Percentiles rank a stretch among this genome's conserved stretches.
Evolutionary conservation across 2,797 vertebrate species (phyloP).

Genomic region (Syncerus caffer): DNA sequence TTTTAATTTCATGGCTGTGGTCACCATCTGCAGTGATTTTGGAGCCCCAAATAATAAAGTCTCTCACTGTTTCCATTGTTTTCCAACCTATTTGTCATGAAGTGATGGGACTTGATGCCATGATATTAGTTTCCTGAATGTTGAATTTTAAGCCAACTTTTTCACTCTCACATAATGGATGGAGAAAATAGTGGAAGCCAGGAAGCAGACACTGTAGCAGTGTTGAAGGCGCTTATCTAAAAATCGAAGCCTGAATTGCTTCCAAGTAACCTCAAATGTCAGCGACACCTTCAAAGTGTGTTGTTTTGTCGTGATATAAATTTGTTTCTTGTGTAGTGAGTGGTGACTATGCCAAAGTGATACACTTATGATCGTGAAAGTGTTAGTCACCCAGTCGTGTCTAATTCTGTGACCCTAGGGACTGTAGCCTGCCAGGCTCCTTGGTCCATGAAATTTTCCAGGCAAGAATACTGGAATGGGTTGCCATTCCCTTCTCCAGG

Average conservation of each 20-base stretch:
- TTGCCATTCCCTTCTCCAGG: neutral
- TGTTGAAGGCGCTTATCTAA: neutral
- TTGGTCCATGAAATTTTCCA: neutral
- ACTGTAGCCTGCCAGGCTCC: neutral
- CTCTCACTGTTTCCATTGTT: neutral
- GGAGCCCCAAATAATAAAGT: neutral
- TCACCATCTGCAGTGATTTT: neutral
- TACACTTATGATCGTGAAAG: neutral
- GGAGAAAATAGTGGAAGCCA: neutral
- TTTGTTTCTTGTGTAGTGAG: neutral
- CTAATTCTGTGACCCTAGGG: neutral
- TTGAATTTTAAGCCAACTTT: neutral
- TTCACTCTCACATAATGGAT: neutral
- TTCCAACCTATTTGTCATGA: accelerated
- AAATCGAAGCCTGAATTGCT: neutral
- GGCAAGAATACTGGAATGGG: neutral
- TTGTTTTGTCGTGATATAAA: neutral
- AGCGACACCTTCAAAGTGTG: neutral
- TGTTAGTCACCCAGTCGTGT: neutral
- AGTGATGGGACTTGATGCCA: neutral
- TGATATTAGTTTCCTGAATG: neutral
- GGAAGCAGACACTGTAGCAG: accelerated
- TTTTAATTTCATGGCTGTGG: neutral
- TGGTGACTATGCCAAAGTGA: neutral
- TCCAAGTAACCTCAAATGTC: neutral